phyloP scores from a whole-genome alignment of 1,140 invertebrate genomes.

The Frieseomelitta varia region DNA sequence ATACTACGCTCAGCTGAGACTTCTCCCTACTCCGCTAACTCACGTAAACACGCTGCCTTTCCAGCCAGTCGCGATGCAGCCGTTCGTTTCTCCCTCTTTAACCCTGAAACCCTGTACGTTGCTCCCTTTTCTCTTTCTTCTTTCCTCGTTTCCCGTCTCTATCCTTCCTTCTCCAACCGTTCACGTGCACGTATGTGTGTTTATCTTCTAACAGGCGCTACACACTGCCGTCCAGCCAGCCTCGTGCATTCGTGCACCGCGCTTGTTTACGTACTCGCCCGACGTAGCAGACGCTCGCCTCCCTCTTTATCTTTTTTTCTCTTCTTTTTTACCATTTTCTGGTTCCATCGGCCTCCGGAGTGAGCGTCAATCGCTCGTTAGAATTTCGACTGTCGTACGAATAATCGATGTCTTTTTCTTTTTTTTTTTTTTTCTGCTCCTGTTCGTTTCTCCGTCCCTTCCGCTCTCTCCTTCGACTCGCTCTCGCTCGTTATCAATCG shows the following conservation, averaged over 20 bases:
- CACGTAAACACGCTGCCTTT: constrained; percentile 41
- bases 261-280: constrained; percentile 3
- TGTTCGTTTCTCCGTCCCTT: too few relatives aligned
- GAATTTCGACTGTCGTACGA: too few relatives aligned
- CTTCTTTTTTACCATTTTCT: not conserved
- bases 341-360: not conserved
- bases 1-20: constrained; percentile 78
- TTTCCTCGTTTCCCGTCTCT: not conserved
- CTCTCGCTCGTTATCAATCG: too few relatives aligned
- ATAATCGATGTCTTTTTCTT: too few relatives aligned
- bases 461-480: too few relatives aligned
- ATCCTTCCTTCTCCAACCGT: not conserved
- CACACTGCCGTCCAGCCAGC: not conserved
- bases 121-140: constrained; percentile 25
- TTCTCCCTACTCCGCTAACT: constrained; percentile 52
- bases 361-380: too few relatives aligned
- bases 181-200: not conserved
- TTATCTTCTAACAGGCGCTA: not conserved
- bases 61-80: constrained; percentile 63
- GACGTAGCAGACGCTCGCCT: not conserved
- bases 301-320: too few relatives aligned
- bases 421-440: too few relatives aligned
- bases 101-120: constrained; percentile 58
- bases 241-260: not conserved
- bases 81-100: constrained; percentile 54